Evolutionary conservation across 2,888 invertebrate genomes (phyloP), one percentile per base, ranked within the genome.

Genomic region (Odontocerum albicorne): DNA sequence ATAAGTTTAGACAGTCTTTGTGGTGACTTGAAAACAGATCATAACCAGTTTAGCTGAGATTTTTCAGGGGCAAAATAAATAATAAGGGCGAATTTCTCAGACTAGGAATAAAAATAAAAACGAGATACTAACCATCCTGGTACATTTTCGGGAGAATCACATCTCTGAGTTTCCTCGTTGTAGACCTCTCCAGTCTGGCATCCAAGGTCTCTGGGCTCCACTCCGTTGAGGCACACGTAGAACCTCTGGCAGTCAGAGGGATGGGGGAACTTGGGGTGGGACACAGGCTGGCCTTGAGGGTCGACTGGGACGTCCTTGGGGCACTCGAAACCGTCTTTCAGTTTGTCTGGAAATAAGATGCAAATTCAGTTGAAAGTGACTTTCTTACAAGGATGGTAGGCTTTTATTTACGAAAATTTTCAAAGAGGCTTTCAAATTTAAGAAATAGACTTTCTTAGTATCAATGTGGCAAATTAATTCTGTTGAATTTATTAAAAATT

Each of bases 91-190:
- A n/a, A n/a, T n/a, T n/a, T n/a, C n/a, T n/a, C n/a, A n/a, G n/a
- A n/a, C n/a, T n/a, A n/a, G n/a, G n/a, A n/a, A n/a, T 17, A 39
- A 39, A 17, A 17, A 39, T 39, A 8, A 22, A 22, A 12, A 27
- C 3, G 22, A 13, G 15, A 15, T 44, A 46, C 84, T 79, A 67
- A 91, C 91, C 94, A 94, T 81, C 92, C 92, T 64, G 87, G 81
- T 49, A 94, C 94, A 71, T 93, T 93, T 74, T 93, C 92, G 22
- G 93, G 93, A 1, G 90, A 86, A 70, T 94, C 94, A 71, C 95
- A 95, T 69, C 83, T 85, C 72, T 90, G 88, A 1, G 83, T 74
- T 62, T 86, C 87, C 63, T 92, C 91, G 68, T 95, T 94, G 80
- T 93, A 95, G n/a, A 93, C 95, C 68, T 90, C 90, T 55, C 94